A percentile compares a stretch with the other conserved stretches of the same genome.
Conservation (phyloP, 2,888 invertebrate species). For the Caenorhabditis sp. region DNA sequence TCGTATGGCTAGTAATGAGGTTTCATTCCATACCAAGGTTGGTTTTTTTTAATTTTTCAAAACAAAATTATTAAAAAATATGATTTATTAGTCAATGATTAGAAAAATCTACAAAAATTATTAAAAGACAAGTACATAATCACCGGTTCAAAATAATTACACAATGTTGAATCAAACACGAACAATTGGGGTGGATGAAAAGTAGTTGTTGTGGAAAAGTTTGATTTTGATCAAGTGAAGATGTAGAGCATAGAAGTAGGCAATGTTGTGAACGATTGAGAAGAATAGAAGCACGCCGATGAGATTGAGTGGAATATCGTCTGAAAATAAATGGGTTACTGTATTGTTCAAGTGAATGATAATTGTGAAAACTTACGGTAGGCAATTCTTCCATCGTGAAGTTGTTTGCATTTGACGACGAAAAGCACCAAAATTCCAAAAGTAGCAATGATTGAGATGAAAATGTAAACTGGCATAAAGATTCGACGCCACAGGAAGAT, state of each 20-base stretch:
- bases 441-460: conserved; percentile 23
- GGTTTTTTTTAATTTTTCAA: neutral
- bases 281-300: conserved; percentile 27
- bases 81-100: neutral
- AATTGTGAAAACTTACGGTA: conserved; percentile 12
- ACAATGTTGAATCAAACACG: neutral
- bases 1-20: conserved; percentile 54
- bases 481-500: conserved; percentile 23
- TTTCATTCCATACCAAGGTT: conserved; percentile 63
- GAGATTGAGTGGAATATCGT: conserved; percentile 33
- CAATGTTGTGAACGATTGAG: conserved; percentile 18
- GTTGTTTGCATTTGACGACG: conserved; percentile 18
- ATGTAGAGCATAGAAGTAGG: conserved; percentile 32
- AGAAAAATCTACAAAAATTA: neutral
- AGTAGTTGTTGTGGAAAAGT: neutral
- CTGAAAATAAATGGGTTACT: conserved; percentile 7
- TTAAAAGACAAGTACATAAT: neutral
- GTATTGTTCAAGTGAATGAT: no score
- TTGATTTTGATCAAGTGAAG: conserved; percentile 1
- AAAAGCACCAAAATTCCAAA: conserved; percentile 23
- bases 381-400: conserved; percentile 17
- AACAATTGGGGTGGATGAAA: neutral
- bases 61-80: neutral
- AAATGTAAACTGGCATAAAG: conserved; percentile 35
- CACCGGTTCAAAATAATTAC: neutral